Evolutionary conservation across 2,888 invertebrate species (phyloP), one percentile per base, ranked within the genome.

Genomic region (Ophonus ardosiacus): DNA sequence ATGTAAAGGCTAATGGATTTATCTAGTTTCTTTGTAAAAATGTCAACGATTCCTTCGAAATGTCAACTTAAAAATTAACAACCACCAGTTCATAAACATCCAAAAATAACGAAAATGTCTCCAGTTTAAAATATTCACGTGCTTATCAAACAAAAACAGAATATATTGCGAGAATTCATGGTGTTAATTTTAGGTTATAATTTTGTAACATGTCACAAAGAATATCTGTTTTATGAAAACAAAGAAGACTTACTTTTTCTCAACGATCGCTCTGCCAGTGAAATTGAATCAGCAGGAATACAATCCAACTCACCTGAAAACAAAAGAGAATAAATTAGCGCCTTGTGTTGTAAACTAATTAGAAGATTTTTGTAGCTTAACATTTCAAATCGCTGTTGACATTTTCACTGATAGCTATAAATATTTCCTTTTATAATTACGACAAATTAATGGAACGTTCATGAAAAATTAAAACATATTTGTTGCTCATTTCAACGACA

Each of bases 301-400:
- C 63, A 40, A 83, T 17, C 24, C 76, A 57, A 76, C 83, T 83
- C 83, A 83, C 83, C 83, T 83, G 76, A 61, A 61, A 83, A 83
- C 76, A 83, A 83, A 83, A 83, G 76, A 61, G 83, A 83, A 83
- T 83, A 83, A 74, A 83, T 83, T 83, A 83, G 61, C 76, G 61
- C 63, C 24, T 18, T 76, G 59, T 59, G 61, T 59, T 61, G 24
- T 61, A 76, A 82, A 83, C 59, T 76, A 83, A 83, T 83, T 61
- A 76, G 21, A 43, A 76, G 74, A 76, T 83, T 83, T 76, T 83
- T 83, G 51, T 76, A 24, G 74, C 83, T 83, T 43, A 61, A n/a
- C 17, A 51, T 7, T 8, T 56, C 68, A 81, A 81, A 68, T 81
- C 68, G 24, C 57, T 31, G 81, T 81, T 71, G 81, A 81, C 81